Conservation (phyloP, 2,797 vertebrate species). For the Lagodon rhomboides region DNA sequence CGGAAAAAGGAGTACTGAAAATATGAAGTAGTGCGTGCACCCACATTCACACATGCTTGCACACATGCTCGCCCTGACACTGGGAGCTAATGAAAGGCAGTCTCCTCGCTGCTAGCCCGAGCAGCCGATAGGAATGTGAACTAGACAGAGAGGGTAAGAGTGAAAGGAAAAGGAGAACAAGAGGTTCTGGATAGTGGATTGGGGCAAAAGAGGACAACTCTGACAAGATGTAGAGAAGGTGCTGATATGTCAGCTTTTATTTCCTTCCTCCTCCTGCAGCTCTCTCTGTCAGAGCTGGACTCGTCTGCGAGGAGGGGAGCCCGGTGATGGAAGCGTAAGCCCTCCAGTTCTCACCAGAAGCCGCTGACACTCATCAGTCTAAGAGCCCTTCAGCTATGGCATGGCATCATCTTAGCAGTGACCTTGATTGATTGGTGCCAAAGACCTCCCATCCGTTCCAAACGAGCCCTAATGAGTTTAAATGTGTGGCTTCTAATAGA, state of each 20-base stretch:
- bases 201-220: slow-evolving; percentile 65
- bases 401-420: slow-evolving; percentile 64
- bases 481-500: slow-evolving; percentile 69
- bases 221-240: slow-evolving; percentile 68
- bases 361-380: slow-evolving; percentile 78
- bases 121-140: slow-evolving; percentile 27
- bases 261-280: slow-evolving; percentile 56
- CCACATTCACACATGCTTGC: slow-evolving; percentile 20
- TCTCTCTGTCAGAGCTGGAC: slow-evolving; percentile 67
- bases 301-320: slow-evolving; percentile 48
- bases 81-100: slow-evolving; percentile 46
- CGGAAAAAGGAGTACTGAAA: slow-evolving; percentile 6
- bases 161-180: slow-evolving; percentile 37
- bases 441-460: slow-evolving; percentile 60
- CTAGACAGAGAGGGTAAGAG: neutral
- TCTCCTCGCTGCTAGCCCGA: slow-evolving; percentile 26
- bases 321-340: slow-evolving; percentile 57
- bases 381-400: slow-evolving; percentile 71
- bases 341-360: slow-evolving; percentile 62
- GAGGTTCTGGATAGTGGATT: slow-evolving; percentile 55
- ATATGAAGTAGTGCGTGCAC: slow-evolving; percentile 24
- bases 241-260: slow-evolving; percentile 72
- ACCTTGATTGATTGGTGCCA: slow-evolving; percentile 82
- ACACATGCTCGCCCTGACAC: slow-evolving; percentile 36
- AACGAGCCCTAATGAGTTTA: slow-evolving; percentile 77